A percentile compares a stretch with the other conserved stretches of the same genome.
phyloP scores from a whole-genome alignment of 2,113 vertebrate species.

The Lampris megalopsis region DNA sequence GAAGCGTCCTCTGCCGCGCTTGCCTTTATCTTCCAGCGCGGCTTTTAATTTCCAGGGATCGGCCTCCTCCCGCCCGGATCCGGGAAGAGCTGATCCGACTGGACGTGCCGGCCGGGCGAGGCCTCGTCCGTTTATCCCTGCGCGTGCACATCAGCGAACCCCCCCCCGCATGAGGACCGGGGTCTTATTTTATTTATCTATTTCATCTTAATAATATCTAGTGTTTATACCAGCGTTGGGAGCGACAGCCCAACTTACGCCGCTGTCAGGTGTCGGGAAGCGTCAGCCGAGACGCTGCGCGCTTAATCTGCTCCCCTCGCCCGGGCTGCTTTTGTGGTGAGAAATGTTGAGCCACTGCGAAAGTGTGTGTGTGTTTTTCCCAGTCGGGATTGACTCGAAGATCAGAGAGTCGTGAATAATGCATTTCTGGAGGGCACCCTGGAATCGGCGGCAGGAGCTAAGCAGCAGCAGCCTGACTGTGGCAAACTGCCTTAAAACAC shows the following conservation, averaged over 20 bases:
- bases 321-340: neutral
- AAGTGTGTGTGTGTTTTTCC: slow-evolving; percentile 13
- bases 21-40: slow-evolving; percentile 74
- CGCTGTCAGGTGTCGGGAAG: slow-evolving; percentile 15
- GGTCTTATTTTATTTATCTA: no score
- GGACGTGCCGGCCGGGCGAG: slow-evolving; percentile 56
- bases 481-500: slow-evolving; percentile 43
- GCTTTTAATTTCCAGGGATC: slow-evolving; percentile 62
- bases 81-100: slow-evolving; percentile 44
- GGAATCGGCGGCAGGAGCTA: slow-evolving; percentile 38
- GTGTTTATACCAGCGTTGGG: slow-evolving; percentile 5
- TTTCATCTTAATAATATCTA: no score
- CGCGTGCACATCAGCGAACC: neutral
- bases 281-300: slow-evolving; percentile 8
- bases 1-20: slow-evolving; percentile 75
- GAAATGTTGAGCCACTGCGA: slow-evolving; percentile 28
- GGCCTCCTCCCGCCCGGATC: slow-evolving; percentile 40
- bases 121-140: slow-evolving; percentile 37
- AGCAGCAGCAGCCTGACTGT: slow-evolving; percentile 37
- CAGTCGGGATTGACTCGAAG: slow-evolving; percentile 30
- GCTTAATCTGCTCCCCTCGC: slow-evolving; percentile 3
- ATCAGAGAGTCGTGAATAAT: slow-evolving; percentile 64
- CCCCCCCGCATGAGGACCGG: no score
- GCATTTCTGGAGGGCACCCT: slow-evolving; percentile 30
- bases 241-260: neutral